Evolutionary conservation across 1,140 invertebrate genomes (phyloP), one percentile per base, ranked within the genome.

Genomic region (Condylostylus longicornis): DNA sequence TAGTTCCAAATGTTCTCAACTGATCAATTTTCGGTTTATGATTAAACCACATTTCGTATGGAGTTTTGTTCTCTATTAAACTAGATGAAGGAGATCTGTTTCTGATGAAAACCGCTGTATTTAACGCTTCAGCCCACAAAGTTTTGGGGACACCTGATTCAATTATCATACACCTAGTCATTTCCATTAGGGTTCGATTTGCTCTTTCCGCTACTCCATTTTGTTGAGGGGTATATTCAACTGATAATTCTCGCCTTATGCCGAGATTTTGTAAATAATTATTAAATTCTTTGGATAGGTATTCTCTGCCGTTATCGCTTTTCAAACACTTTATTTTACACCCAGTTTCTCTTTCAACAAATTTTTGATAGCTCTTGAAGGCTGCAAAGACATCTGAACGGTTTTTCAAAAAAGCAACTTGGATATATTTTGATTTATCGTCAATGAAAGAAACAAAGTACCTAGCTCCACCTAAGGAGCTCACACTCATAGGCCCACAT

Each of bases 401-500:
- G 5, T 34, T 25, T 44, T 57, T 58, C 1, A 67, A 13, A 43
- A 66, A 64, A 29, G 62, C 57, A 3, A 63, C 44, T 6, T n/a
- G 42, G n/a, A 51, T 41, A 37, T 48, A 63, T 13, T 53, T 43
- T 15, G 58, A 58, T 35, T 44, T 54, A 32, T 67, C 58, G 45
- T 67, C 64, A 29, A 63, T 67, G 4, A 66, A 46, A 4, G 47
- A n/a, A 5, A 63, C 28, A 33, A 61, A 62, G 38, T 59, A 65
- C 33, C 45, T 44, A 0, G 47, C 13, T 2, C 56, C 52, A 10
- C 49, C 47, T 14, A 58, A 17, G 1, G 61, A 65, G 10, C 34
- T 35, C n/a, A 35, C 41, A 19, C 58, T 41, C 51, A 69, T 64
- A 9, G 63, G 61, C 1, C 63, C 64, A 39, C 61, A 62, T 1